phyloP scores from a whole-genome alignment of 2,797 vertebrate genomes.

The Phataginus tricuspis region DNA sequence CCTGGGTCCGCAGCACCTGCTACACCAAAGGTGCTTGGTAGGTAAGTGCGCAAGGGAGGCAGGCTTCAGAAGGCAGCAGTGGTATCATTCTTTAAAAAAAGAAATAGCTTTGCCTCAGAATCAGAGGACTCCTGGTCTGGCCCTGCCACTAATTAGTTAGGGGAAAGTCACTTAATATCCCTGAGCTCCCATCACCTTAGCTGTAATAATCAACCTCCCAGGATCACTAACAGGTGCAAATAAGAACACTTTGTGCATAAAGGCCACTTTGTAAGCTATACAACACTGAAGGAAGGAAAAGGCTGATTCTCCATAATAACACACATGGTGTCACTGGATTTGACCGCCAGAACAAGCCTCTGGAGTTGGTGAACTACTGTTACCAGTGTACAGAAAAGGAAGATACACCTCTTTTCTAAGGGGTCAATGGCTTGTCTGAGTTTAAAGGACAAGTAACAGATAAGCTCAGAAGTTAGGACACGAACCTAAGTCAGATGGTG shows the following conservation, averaged over 20 bases:
- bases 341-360: not conserved
- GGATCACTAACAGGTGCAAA: not conserved
- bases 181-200: not conserved
- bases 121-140: not conserved
- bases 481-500: not conserved
- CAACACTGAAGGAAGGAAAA: not conserved
- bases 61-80: not conserved
- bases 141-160: not conserved
- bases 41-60: not conserved
- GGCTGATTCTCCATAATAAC: not conserved
- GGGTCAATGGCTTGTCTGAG: not conserved
- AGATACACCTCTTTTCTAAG: not conserved
- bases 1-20: not conserved
- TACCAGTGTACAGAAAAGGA: not conserved
- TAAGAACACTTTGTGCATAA: not conserved
- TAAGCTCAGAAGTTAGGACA: not conserved
- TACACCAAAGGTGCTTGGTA: not conserved
- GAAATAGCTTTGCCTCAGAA: not conserved
- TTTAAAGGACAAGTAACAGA: not conserved
- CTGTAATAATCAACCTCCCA: not conserved
- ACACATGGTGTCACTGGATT: not conserved
- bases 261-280: not conserved
- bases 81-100: not conserved
- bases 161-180: not conserved
- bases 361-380: not conserved